Base-by-base conservation (phyloP, 2,888 invertebrate genomes). In the Hoplodrina ambigua region DNA sequence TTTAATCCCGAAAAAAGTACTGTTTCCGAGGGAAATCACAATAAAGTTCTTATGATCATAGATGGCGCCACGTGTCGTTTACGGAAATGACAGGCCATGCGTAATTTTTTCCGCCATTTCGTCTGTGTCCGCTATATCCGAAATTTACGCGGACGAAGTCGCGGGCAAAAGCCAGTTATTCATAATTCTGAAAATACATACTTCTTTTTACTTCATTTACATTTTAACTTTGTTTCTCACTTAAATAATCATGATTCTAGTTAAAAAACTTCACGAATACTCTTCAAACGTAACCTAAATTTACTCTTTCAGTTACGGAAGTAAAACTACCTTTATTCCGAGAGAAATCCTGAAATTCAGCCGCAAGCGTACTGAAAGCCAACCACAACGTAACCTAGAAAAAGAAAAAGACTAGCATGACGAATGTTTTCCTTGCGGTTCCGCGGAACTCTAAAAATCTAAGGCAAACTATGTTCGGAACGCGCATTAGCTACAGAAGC, bases 401-500 rank as follows among this genome's bases (percentile, higher is more conserved):
- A 68, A 50, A 8, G 17, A 52, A 75, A 50, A 69, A 68, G 13
- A 30, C 46, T 30, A 19, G 4, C 58, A 50, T 79, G 52, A 73
- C 19, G 53, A n/a, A 76, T 63, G 58, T 37, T 74, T 76, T 64
- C 60, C 54, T 57, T 52, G 20, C 33, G 30, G 33, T 44, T n/a
- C 25, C 44, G 20, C 20, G 50, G 65, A 63, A 66, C 68, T 62
- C 69, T 58, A 54, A 69, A 79, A 60, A 62, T 58, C 33, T 33
- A 53, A 49, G 53, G 41, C 25, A 20, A 64, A 57, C 69, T 62
- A 65, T 67, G 63, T 67, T 56, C 62, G 49, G 56, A 56, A 41
- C 65, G 55, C 54, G 70, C 76, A 80, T 75, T 80, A 76, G 59
- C 69, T 33, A 75, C 80, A 68, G 70, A 71, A 76, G 53, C 49